Conservation (phyloP, 2,113 vertebrate species). For the Collichthys lucidus region DNA sequence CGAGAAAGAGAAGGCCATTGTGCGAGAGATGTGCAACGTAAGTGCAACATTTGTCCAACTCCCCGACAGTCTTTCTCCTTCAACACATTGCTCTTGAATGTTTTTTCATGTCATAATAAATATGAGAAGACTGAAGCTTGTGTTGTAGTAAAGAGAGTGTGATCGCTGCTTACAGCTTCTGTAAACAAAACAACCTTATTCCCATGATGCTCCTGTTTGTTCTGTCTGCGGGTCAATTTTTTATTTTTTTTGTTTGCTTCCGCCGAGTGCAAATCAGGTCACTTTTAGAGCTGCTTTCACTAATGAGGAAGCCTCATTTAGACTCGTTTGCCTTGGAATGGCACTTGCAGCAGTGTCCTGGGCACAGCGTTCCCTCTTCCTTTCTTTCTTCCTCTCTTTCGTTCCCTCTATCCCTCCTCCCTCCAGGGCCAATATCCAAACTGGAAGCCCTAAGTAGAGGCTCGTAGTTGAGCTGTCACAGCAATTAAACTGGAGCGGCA, state of each 20-base stretch:
- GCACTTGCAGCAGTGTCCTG: conserved; percentile 44
- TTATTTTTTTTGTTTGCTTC: neutral
- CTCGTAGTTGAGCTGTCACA: conserved; percentile 71
- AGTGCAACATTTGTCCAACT: conserved; percentile 45
- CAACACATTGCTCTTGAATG: neutral
- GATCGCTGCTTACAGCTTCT: neutral
- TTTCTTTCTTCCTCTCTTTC: conserved; percentile 3
- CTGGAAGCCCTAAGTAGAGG: conserved; percentile 52
- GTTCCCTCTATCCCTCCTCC: neutral
- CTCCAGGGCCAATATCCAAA: conserved; percentile 37
- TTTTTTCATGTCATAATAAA: too few species aligned
- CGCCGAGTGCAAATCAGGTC: conserved; percentile 51
- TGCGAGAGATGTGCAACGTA: conserved; percentile 97
- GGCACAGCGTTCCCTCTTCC: neutral
- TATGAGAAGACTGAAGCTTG: neutral
- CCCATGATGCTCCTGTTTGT: conserved; percentile 8
- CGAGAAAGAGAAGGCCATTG: conserved; percentile 96
- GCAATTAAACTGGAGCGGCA: conserved; percentile 70
- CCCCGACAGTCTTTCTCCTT: neutral
- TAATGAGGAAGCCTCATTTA: conserved; percentile 68
- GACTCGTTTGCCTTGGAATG: conserved; percentile 45
- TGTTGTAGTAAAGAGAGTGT: neutral
- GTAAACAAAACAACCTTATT: conserved; percentile 2
- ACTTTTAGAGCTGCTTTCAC: conserved; percentile 46
- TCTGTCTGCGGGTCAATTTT: conserved; percentile 4